Evolutionary conservation across 2,113 vertebrate genomes (phyloP), one percentile per base, ranked within the genome.

Genomic region (Sylvicapra grimmia): DNA sequence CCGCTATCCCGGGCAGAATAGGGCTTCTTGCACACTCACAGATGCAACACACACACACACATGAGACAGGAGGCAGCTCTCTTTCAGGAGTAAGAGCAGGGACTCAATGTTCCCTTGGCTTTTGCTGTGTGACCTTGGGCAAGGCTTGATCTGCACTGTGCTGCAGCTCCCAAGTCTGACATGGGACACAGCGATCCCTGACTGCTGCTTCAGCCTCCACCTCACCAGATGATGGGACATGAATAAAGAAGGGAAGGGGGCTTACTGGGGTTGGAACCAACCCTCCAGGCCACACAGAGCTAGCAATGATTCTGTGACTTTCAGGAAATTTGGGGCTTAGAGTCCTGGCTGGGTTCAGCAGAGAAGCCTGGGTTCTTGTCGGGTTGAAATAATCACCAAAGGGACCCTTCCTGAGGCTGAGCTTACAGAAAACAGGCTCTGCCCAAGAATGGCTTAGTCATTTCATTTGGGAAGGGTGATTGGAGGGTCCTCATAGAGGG

Each of bases 371-470:
- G 84, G 65, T 77, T 86, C 58, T 47, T 8, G 59, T 89, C 8
- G 23, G 13, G 40, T 92, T 90, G 88, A 92, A 86, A 54, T 27
- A 86, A 54, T 68, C 44, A 56, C 51, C 54, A 36, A 1, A 40
- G 82, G 95, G 86, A 87, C 72, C 7, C 54, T 72, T 93, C 80
- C 93, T 56, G 47, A 95, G 85, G 63, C 72, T 33, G 9, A 27
- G n/a, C 84, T 94, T 59, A 58, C 79, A 96, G 53, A 91, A 86
- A 96, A 92, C 84, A 95, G 82, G 93, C 61, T 77, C 54, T 59
- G 40, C 54, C 63, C 86, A 94, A 72, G 56, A 68, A 93, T 29
- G 89, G 89, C 31, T 96, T 77, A 79, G 77, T 47, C n/a, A 84
- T 97, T 93, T 92, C 93, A 92, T 89, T 94, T 85, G 86, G 63